Evolutionary conservation across 2,888 invertebrate species (phyloP).

Genomic region (Seira sanloemensis): DNA sequence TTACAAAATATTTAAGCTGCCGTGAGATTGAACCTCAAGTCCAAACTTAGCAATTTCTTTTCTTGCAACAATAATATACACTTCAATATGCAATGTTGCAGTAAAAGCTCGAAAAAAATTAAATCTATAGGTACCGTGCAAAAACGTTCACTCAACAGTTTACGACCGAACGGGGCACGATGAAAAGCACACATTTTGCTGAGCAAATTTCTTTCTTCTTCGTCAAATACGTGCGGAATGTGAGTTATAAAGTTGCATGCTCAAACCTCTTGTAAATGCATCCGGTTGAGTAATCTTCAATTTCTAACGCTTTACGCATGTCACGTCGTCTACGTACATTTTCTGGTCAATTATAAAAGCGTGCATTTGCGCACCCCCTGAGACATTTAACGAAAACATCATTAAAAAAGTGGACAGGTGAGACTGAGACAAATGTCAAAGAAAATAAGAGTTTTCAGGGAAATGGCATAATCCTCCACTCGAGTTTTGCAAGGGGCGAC

Average conservation of each 20-base stretch:
- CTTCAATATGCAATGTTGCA: neutral
- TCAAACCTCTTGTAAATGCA: constrained; percentile 38
- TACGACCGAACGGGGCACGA: neutral
- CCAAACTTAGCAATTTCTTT: too few species aligned
- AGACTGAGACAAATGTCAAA: neutral
- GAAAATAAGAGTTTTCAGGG: neutral
- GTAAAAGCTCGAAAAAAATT: constrained; percentile 3
- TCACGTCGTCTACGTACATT: constrained; percentile 11
- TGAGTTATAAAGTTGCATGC: constrained; percentile 15
- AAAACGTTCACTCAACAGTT: neutral
- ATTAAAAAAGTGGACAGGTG: neutral
- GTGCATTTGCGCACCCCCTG: neutral
- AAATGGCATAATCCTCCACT: too few species aligned
- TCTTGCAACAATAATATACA: too few species aligned
- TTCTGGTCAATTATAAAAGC: too few species aligned
- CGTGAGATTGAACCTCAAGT: neutral
- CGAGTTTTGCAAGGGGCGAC: neutral
- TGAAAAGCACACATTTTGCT: too few species aligned
- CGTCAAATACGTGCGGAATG: constrained; percentile 1
- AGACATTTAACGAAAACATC: too few species aligned
- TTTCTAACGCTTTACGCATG: constrained; percentile 59
- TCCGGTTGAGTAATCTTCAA: constrained; percentile 58
- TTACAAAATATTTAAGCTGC: neutral
- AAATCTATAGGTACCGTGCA: neutral
- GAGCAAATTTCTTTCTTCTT: neutral